phyloP scores from a whole-genome alignment of 1,140 invertebrate genomes.

The Drosophila mauritiana region DNA sequence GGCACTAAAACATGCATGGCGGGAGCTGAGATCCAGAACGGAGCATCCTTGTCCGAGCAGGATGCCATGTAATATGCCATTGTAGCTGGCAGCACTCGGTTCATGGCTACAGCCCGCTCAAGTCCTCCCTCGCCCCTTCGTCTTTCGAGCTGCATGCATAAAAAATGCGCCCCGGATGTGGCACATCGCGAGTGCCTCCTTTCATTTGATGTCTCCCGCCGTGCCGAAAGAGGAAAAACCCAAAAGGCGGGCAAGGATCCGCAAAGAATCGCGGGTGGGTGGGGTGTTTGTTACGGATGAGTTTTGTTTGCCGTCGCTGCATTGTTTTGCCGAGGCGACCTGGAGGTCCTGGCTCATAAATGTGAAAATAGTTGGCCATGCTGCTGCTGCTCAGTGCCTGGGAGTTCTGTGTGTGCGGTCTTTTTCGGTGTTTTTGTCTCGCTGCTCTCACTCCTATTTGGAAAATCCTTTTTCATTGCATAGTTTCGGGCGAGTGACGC shows the following conservation, averaged over 20 bases:
- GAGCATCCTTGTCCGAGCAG: conserved; percentile 27
- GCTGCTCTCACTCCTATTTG: conserved; percentile 19
- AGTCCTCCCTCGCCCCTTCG: background rate
- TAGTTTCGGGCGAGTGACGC: conserved; percentile 40
- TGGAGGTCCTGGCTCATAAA: conserved; percentile 67
- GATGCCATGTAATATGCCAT: conserved; percentile 71
- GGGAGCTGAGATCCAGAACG: background rate
- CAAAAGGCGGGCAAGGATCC: conserved; percentile 17
- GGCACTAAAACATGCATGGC: conserved; percentile 74
- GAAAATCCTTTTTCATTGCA: conserved; percentile 64
- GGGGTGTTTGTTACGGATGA: conserved; percentile 35
- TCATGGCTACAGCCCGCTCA: conserved; percentile 25
- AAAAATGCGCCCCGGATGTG: conserved; percentile 66
- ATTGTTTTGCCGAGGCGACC: conserved; percentile 35
- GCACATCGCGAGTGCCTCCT: conserved; percentile 57
- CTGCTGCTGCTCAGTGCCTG: conserved; percentile 46
- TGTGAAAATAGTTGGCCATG: conserved; percentile 77
- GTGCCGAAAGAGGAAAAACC: conserved; percentile 25
- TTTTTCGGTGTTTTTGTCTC: conserved; percentile 23
- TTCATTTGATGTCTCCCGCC: conserved; percentile 64
- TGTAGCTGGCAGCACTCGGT: conserved; percentile 47
- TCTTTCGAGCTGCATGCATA: conserved; percentile 62
- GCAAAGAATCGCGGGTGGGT: conserved; percentile 37
- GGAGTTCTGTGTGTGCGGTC: conserved; percentile 15
- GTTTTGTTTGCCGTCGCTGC: conserved; percentile 56